phyloP scores from a whole-genome alignment of 1,140 invertebrate genomes.

The Oppia nitens region DNA sequence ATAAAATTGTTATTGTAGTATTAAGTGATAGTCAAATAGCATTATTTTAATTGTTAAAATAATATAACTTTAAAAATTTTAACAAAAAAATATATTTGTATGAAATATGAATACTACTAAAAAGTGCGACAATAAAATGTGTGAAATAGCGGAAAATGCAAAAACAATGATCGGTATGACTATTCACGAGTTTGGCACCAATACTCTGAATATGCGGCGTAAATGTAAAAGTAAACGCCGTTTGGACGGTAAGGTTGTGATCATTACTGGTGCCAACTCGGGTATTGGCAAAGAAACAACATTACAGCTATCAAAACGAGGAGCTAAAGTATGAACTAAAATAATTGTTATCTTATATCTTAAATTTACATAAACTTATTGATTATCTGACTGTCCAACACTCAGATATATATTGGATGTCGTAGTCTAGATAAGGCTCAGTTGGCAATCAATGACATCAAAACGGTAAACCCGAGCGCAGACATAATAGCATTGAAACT shows the following conservation, averaged over 20 bases:
- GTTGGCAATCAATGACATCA: conserved; percentile 47
- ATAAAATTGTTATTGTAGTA: no score
- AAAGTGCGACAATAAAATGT: no score
- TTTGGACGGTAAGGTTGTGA: conserved; percentile 46
- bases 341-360: not conserved
- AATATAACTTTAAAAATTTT: no score
- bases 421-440: conserved; percentile 52
- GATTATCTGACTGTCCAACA: no score
- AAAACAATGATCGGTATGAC: no score
- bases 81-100: no score
- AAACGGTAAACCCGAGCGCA: conserved; percentile 46
- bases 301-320: conserved; percentile 45
- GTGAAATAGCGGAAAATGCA: no score
- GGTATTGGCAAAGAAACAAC: conserved; percentile 77
- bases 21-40: no score
- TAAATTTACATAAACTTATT: no score
- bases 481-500: conserved; percentile 55
- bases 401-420: conserved; percentile 57
- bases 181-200: not conserved
- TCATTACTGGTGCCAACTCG: conserved; percentile 69
- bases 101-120: no score
- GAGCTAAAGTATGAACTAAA: conserved; percentile 39
- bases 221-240: conserved; percentile 5
- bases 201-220: not conserved
- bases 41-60: no score